Conservation (phyloP, 2,797 vertebrate species). For the Enteromius unitaeniatus region DNA sequence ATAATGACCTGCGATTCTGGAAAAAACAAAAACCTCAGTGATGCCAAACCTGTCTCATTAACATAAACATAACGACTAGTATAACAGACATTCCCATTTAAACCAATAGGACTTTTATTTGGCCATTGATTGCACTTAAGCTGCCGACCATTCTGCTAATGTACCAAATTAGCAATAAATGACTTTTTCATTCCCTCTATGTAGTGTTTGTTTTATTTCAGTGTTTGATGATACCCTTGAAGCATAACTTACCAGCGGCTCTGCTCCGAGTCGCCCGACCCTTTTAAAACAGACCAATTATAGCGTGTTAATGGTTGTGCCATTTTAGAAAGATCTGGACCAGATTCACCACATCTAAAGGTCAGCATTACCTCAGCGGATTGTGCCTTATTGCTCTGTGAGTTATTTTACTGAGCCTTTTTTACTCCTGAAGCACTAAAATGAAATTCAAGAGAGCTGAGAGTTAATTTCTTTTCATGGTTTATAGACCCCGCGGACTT, state of each 20-base stretch:
- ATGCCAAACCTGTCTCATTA: constrained; percentile 3
- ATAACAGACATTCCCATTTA: not conserved
- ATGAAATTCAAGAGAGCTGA: constrained; percentile 17
- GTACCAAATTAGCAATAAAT: constrained; percentile 13
- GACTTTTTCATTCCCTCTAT: not conserved
- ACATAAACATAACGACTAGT: constrained; percentile 2
- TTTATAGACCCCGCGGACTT: constrained; percentile 52
- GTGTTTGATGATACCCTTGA: constrained; percentile 25
- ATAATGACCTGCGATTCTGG: constrained; percentile 18
- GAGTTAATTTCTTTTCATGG: constrained; percentile 48
- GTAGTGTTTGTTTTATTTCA: constrained; percentile 34
- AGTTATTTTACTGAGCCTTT: constrained; percentile 37
- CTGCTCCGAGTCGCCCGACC: constrained; percentile 8
- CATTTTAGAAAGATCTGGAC: constrained; percentile 35
- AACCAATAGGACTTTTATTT: not conserved
- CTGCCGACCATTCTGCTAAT: not conserved
- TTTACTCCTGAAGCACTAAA: constrained; percentile 22
- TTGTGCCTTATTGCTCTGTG: constrained; percentile 32
- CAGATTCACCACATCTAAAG: constrained; percentile 17
- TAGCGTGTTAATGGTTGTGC: constrained; percentile 31
- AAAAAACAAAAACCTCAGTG: constrained; percentile 17
- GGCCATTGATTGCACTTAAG: not conserved
- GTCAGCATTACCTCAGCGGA: constrained; percentile 46
- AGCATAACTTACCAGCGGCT: constrained; percentile 12
- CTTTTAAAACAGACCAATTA: constrained; percentile 48